A percentile compares a stretch with the other conserved stretches of the same genome.
Evolutionary conservation across 2,888 invertebrate species (phyloP).

Genomic region (Ennomos quercinarius): DNA sequence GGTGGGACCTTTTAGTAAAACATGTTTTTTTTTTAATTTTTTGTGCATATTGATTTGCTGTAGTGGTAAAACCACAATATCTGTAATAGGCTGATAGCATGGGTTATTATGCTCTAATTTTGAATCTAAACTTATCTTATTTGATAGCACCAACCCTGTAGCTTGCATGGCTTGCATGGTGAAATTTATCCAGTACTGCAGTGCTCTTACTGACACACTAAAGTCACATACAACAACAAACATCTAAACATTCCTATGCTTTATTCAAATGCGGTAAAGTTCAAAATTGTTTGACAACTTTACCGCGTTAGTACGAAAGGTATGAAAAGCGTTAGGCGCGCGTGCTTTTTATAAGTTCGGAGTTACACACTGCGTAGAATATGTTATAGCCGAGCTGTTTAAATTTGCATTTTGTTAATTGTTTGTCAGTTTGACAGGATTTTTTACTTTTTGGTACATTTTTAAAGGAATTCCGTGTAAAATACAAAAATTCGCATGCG

Average conservation of each 20-base stretch:
- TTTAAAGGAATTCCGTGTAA: slow-evolving; percentile 7
- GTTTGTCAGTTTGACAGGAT: slow-evolving; percentile 37
- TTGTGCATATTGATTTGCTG: too few relatives aligned
- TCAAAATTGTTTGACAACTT: slow-evolving; percentile 21
- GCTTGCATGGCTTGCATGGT: neutral
- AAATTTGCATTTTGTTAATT: slow-evolving; percentile 33
- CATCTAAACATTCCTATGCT: slow-evolving; percentile 19
- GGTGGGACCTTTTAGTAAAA: too few relatives aligned
- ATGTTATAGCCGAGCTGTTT: slow-evolving; percentile 18
- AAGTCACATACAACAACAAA: slow-evolving; percentile 5
- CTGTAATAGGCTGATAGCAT: too few relatives aligned
- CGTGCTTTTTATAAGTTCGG: slow-evolving; percentile 27
- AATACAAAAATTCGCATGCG: neutral
- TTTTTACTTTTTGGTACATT: slow-evolving; percentile 20
- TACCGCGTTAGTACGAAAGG: neutral
- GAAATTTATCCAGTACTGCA: neutral
- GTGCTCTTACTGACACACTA: slow-evolving; percentile 11
- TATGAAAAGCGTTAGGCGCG: slow-evolving; percentile 15
- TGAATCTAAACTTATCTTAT: too few relatives aligned
- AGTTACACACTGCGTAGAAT: slow-evolving; percentile 17
- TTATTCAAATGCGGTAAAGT: slow-evolving; percentile 27
- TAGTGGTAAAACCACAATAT: too few relatives aligned
- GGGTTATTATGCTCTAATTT: too few relatives aligned
- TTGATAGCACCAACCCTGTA: neutral
- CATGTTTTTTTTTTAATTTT: too few relatives aligned